Base-by-base conservation (phyloP, 2,888 invertebrate species). In the Abrostola tripartita region DNA sequence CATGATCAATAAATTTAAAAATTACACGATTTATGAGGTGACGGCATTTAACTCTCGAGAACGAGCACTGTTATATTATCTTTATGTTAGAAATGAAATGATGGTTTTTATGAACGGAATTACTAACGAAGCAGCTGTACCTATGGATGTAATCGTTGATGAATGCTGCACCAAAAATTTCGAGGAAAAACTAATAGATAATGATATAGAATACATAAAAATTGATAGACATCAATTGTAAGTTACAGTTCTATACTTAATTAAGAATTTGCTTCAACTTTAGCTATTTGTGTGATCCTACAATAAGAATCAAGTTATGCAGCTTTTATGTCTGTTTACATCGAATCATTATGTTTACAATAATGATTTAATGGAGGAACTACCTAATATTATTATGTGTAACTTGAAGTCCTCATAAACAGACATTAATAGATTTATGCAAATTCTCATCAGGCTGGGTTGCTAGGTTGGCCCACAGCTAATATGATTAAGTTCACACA, bases 121-220 rank as follows among this genome's bases (percentile, higher is more conserved):
- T 6, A 88, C 90, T 8, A 94, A 93, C 79, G 89, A 91, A 79
- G 92, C 93, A 11, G 85, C 88, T 9, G 62, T 92, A 56, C 82
- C 92, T 5, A 93, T 93, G 85, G 74, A 88, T 69, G 77, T 93
- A 4, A 57, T 89, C 44, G 91, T 91, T 6, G 70, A 86, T 56
- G 69, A 69, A 37, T 76, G 79, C 37, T 80, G 74, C 55, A 67
- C 62, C 24, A 35, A 66, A 1, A 49, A 49, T 14, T 92, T 93
- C 75, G 89, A 90, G 82, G 65, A 74, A 1, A 74, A 74, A 44
- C 81, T 93, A 36, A 53, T 72, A 36, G 57, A 65, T n/a, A 78
- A 84, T 76, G 83, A 85, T 47, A 89, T 92, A 67, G 88, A 91
- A 71, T 90, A 80, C 71, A 47, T 56, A 12, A 76, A 68, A 54